phyloP scores from a whole-genome alignment of 2,888 invertebrate species.

The Emmelina monodactyla region DNA sequence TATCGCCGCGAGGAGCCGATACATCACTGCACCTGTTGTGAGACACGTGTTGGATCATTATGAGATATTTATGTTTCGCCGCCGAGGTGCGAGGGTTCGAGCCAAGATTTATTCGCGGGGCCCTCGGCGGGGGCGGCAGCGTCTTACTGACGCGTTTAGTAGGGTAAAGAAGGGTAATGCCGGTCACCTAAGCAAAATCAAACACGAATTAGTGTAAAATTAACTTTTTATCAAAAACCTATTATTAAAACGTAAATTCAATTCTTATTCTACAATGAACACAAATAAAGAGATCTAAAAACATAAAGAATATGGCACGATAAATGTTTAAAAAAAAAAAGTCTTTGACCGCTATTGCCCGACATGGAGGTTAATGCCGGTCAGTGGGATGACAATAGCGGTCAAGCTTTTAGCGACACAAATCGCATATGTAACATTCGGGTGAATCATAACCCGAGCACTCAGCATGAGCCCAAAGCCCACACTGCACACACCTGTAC shows the following conservation, averaged over 20 bases:
- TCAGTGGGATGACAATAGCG: background rate
- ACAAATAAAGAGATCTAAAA: background rate
- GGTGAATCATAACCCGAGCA: constrained; percentile 8
- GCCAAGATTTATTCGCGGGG: constrained; percentile 7
- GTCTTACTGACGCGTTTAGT: constrained; percentile 8
- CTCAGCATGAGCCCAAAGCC: constrained; percentile 9
- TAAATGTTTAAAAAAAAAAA: background rate
- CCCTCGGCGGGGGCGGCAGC: constrained; percentile 5
- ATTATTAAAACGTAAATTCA: background rate
- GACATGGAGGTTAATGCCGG: background rate
- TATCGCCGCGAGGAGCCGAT: no score
- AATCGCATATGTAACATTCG: constrained; percentile 4
- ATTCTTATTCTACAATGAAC: background rate
- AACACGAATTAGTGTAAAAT: background rate
- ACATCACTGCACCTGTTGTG: background rate
- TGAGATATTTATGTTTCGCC: background rate
- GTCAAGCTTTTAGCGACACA: background rate
- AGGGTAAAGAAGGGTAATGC: constrained; percentile 7
- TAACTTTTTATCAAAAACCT: background rate
- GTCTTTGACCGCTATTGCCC: background rate
- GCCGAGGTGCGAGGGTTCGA: background rate
- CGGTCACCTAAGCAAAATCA: constrained; percentile 1
- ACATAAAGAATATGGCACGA: background rate
- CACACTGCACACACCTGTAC: constrained; percentile 7
- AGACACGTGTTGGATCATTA: constrained; percentile 1